Percentiles rank a stretch among this genome's conserved stretches.
phyloP scores from a whole-genome alignment of 1,140 invertebrate genomes.

The Drosophila kurseongensis region DNA sequence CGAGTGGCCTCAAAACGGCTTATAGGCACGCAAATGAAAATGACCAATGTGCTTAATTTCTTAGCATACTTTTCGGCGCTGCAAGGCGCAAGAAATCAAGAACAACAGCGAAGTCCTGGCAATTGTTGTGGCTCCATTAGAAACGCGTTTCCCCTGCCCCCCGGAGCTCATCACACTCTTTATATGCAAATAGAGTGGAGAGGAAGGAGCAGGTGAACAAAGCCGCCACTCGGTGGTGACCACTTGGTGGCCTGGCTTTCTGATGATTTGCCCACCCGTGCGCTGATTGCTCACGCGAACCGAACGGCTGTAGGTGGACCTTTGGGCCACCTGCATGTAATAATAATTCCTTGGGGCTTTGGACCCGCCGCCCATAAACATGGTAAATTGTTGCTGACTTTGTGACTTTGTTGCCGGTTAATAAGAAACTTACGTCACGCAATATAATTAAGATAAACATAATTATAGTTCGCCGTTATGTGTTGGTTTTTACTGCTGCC shows the following conservation, averaged over 20 bases:
- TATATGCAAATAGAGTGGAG: constrained; percentile 75
- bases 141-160: constrained; percentile 26
- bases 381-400: constrained; percentile 69
- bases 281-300: constrained; percentile 75
- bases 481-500: constrained; percentile 52
- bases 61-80: constrained; percentile 69
- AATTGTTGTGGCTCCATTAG: constrained; percentile 46
- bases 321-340: constrained; percentile 40
- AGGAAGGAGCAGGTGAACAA: constrained; percentile 22
- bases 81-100: constrained; percentile 54
- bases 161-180: constrained; percentile 47
- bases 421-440: constrained; percentile 81
- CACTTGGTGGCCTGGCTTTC: constrained; percentile 46
- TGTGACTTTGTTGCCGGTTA: constrained; percentile 74
- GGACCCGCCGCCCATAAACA: constrained; percentile 44
- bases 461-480: constrained; percentile 77
- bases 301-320: not conserved
- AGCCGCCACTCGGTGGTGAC: constrained; percentile 62
- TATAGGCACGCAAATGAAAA: constrained; percentile 65
- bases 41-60: constrained; percentile 74
- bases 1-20: constrained; percentile 40
- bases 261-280: constrained; percentile 40
- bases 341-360: constrained; percentile 69
- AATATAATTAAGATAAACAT: constrained; percentile 84
- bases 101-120: constrained; percentile 15